These are phyloP conservation scores for Columba janthina DNA, from an alignment of 2,113 vertebrate genomes.

Conservation along the genomic window DNA sequence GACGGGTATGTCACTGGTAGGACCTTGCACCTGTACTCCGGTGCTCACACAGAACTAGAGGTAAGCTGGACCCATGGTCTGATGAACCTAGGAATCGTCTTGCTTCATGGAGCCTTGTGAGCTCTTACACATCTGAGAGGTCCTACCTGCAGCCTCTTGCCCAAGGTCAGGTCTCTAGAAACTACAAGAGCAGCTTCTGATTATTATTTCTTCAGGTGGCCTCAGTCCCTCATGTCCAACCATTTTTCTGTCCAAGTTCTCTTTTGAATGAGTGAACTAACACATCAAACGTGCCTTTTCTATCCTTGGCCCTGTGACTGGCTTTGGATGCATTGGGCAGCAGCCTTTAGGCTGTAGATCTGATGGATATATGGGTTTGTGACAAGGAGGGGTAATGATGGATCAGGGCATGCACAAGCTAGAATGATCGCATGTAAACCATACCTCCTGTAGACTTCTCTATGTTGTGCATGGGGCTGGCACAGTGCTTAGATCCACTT, in stretches of 20 bases:
- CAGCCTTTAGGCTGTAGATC: not conserved
- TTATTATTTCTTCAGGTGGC: not conserved
- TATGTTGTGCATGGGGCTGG: not conserved
- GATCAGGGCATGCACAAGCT: not conserved
- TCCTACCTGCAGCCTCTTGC: not conserved
- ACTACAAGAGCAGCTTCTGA: not conserved
- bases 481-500: not conserved
- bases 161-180: not conserved
- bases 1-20: not conserved
- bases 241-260: not conserved
- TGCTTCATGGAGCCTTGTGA: not conserved
- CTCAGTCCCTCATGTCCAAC: not conserved
- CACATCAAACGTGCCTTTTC: not conserved
- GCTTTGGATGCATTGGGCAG: not conserved
- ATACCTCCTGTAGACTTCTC: not conserved
- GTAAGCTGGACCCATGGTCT: not conserved
- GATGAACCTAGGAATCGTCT: not conserved
- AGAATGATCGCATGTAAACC: not conserved
- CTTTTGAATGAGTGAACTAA: not conserved
- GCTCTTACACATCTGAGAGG: not conserved
- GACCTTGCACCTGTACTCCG: not conserved
- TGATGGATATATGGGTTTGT: not conserved
- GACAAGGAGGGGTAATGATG: not conserved
- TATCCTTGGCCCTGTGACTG: not conserved
- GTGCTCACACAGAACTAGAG: not conserved